Evolutionary conservation across 2,797 vertebrate genomes (phyloP), one percentile per base, ranked within the genome.

Genomic region (Semotilus atromaculatus): DNA sequence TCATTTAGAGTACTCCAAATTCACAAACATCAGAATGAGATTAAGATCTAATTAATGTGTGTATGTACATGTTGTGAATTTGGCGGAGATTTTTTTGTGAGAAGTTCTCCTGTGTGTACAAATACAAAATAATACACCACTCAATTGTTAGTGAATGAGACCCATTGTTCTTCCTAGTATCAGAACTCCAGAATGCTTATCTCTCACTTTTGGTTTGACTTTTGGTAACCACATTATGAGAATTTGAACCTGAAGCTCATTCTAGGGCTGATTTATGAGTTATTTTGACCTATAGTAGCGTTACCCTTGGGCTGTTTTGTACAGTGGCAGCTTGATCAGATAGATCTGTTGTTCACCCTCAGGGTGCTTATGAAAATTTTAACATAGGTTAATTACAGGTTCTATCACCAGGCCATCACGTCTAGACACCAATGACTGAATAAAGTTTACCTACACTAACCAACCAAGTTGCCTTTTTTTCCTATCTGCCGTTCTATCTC

Each of bases 351-450:
- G 76, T 77, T 82, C 55, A 88, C 58, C 82, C 83, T 88, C 72
- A 9, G 77, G 83, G 84, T 86, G 34, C 85, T 87, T 83, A 86
- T 86, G 77, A 78, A 85, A 85, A 62, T 88, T 88, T 89, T 4
- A 89, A 77, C 71, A 86, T 79, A 53, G 84, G 88, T 83, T 89
- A 86, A 89, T 89, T 89, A 86, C 85, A 87, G 68, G 45, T 85
- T 82, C 36, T 75, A 73, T 66, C 66, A 81, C 31, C 3, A 71
- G 68, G 67, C 71, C 83, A 74, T 66, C 31, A 38, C 26, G 38
- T 75, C 62, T 78, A 62, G 45, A 85, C 58, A 82, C 51, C 51
- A 68, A n/a, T 86, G 74, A 86, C 70, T 81, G 75, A 67, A 74
- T 78, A 66, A 67, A 26, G 53, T 67, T 70, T 77, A 88, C 84